A percentile compares a stretch with the other conserved stretches of the same genome.
phyloP scores from a whole-genome alignment of 2,888 invertebrate species.

The Troides oblongomaculatus region DNA sequence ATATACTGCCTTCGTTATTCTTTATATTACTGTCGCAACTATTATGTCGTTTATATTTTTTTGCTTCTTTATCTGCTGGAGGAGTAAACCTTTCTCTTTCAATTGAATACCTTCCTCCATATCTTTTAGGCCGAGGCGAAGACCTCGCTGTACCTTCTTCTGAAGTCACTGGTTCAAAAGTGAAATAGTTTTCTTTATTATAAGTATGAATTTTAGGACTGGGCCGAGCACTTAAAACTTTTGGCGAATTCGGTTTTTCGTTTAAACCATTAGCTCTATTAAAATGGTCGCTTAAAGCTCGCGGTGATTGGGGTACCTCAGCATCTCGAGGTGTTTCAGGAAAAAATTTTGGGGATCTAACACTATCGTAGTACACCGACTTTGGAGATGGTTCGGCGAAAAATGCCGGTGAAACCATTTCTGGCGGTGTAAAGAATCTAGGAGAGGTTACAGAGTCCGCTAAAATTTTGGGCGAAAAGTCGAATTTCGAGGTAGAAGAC shows the following conservation, averaged over 20 bases:
- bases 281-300: conserved; percentile 58
- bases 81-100: conserved; percentile 69
- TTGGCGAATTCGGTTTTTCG: conserved; percentile 66
- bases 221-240: conserved; percentile 52
- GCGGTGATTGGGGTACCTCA: conserved; percentile 66
- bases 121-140: conserved; percentile 60
- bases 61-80: conserved; percentile 65
- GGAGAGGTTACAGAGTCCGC: conserved; percentile 66
- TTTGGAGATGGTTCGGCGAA: conserved; percentile 70
- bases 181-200: conserved; percentile 74
- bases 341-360: conserved; percentile 71
- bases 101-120: conserved; percentile 69
- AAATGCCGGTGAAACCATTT: conserved; percentile 67
- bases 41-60: conserved; percentile 67
- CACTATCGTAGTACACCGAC: conserved; percentile 71
- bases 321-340: conserved; percentile 64
- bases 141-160: conserved; percentile 50
- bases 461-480: conserved; percentile 69
- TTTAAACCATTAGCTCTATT: conserved; percentile 59
- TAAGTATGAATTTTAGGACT: conserved; percentile 69
- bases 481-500: conserved; percentile 63
- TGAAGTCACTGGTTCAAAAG: conserved; percentile 57
- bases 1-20: conserved; percentile 59
- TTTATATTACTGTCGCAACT: conserved; percentile 73
- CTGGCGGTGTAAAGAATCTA: conserved; percentile 71